Percentiles rank a stretch among this genome's conserved stretches.
These are phyloP conservation scores for Apis laboriosa DNA, from an alignment of 1,140 invertebrate species.

Conservation along the genomic window DNA sequence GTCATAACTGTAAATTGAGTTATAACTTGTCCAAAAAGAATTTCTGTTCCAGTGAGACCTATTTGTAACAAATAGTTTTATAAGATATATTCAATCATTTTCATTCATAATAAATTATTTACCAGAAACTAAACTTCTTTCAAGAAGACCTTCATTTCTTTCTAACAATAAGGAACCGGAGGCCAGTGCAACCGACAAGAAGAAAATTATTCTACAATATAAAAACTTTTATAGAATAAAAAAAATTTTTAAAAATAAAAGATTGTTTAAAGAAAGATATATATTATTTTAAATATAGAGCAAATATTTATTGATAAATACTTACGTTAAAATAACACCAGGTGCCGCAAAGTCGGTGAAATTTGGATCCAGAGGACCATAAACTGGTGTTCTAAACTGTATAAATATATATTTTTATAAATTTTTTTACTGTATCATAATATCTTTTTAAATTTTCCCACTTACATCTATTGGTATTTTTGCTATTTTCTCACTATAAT, in stretches of 20 bases:
- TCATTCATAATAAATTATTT: constrained; percentile 65
- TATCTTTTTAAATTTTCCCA: constrained; percentile 30
- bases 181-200: constrained; percentile 95
- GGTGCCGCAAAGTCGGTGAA: constrained; percentile 98
- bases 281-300: background rate
- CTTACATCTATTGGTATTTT: constrained; percentile 86
- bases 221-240: background rate
- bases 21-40: constrained; percentile 91
- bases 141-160: constrained; percentile 93
- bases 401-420: background rate
- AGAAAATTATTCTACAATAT: constrained; percentile 92
- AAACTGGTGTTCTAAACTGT: constrained; percentile 91
- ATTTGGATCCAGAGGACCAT: constrained; percentile 90
- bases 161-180: constrained; percentile 95
- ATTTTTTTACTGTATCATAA: background rate
- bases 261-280: background rate
- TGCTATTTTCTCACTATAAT: constrained; percentile 86
- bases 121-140: constrained; percentile 92
- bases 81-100: background rate
- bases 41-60: constrained; percentile 83
- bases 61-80: background rate
- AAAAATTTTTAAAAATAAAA: background rate
- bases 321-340: constrained; percentile 94
- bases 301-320: constrained; percentile 18
- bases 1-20: constrained; percentile 94